Evolutionary conservation across 2,113 vertebrate species (phyloP).

Genomic region (Polyodon spathula): DNA sequence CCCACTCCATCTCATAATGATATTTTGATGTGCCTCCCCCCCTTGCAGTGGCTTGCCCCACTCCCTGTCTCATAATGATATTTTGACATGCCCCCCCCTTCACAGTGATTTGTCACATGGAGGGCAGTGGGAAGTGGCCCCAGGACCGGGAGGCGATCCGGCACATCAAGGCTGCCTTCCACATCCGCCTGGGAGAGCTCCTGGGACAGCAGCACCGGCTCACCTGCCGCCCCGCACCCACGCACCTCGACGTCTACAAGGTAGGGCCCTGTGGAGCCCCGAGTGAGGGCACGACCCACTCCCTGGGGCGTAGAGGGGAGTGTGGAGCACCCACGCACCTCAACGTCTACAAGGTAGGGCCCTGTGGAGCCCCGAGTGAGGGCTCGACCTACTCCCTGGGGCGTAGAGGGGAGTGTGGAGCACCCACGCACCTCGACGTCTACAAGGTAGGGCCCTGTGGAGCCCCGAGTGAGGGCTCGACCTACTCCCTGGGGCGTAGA

Average conservation of each 20-base stretch:
- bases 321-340: conserved; percentile 63
- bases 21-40: too few species aligned
- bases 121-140: conserved; percentile 94
- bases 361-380: too few species aligned
- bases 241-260: conserved; percentile 69
- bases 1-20: too few species aligned
- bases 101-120: conserved; percentile 89
- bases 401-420: not conserved
- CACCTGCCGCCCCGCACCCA: conserved; percentile 55
- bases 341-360: conserved; percentile 52
- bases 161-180: conserved; percentile 82
- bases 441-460: conserved; percentile 26
- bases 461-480: too few species aligned
- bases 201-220: conserved; percentile 66
- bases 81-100: not conserved
- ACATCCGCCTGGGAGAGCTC: conserved; percentile 73
- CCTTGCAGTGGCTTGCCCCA: not conserved
- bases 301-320: too few species aligned
- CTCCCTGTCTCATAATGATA: not conserved
- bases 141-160: conserved; percentile 72
- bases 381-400: too few species aligned
- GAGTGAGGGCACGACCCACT: too few species aligned
- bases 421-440: conserved; percentile 68
- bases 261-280: too few species aligned
- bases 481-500: too few species aligned